Evolutionary conservation across 1,140 invertebrate species (phyloP), one percentile per base, ranked within the genome.

Genomic region (Dysdera silvatica): DNA sequence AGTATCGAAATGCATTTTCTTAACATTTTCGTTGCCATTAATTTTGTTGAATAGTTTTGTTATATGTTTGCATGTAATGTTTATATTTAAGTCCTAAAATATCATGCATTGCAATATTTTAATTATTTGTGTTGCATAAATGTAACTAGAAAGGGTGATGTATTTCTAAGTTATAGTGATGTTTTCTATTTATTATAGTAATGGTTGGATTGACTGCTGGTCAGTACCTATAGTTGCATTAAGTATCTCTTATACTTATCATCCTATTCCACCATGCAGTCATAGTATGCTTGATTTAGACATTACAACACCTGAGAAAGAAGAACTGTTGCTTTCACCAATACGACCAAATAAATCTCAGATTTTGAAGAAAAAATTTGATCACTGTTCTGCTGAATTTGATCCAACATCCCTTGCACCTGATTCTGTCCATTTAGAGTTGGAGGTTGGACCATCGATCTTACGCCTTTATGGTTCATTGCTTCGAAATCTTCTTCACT

Each of bases 171-270:
- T n/a, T n/a, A n/a, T n/a, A n/a, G n/a, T n/a, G n/a, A n/a, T n/a
- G n/a, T n/a, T n/a, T n/a, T n/a, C 32, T 52, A 20, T 45, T 12
- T 55, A 33, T 65, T 70, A 6, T 69, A 84, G 82, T 72, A 79
- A 82, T 69, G 91, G 91, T 3, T 98, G 95, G 95, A 83, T 95
- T 2, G 91, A 95, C 72, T 96, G 93, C 73, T 95, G 92, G 92
- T 87, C 87, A 14, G 91, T 95, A 4, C 91, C 91, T 0, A 95
- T 95, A 60, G 86, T 94, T 23, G 89, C 91, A 4, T 78, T 97
- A 16, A 91, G 87, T 69, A 91, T 97, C 23, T 83, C 84, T 61
- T 97, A 95, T 74, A 85, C 82, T 1, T 97, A 95, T 74, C 92
- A 96, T 75, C 91, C 93, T 0, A 85, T 88, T 71, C 89, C 90